These are phyloP conservation scores for Polymixis flavicincta DNA, from an alignment of 2,888 invertebrate genomes.

Conservation along the genomic window DNA sequence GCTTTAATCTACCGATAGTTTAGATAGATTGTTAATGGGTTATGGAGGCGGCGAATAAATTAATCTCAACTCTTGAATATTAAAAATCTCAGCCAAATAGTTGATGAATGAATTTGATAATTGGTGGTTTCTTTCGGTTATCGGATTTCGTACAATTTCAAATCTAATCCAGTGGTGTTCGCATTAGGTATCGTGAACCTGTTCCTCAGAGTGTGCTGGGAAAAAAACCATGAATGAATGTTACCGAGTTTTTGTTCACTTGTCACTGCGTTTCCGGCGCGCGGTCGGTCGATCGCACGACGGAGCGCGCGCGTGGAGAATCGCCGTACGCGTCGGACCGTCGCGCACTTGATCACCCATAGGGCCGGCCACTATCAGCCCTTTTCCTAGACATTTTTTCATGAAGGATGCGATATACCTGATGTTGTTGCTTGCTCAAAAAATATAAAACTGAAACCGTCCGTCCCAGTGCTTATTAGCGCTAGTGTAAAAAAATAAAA, in stretches of 20 bases:
- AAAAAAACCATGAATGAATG: conserved; percentile 88
- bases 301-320: conserved; percentile 85
- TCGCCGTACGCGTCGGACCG: conserved; percentile 88
- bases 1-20: conserved; percentile 28
- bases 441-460: background rate
- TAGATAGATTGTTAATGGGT: conserved; percentile 19
- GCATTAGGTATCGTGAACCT: conserved; percentile 76
- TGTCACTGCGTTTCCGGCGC: conserved; percentile 88
- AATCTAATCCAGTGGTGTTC: conserved; percentile 45
- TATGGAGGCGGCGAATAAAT: conserved; percentile 23
- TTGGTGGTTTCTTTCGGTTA: conserved; percentile 5
- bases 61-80: background rate
- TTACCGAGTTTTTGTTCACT: conserved; percentile 87
- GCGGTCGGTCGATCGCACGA: conserved; percentile 80
- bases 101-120: conserved; percentile 26
- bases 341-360: conserved; percentile 69
- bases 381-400: conserved; percentile 29
- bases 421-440: background rate
- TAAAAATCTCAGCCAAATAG: background rate
- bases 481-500: background rate
- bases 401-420: background rate
- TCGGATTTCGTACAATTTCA: conserved; percentile 18
- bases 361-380: conserved; percentile 66
- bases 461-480: background rate
- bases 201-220: conserved; percentile 76